These are phyloP conservation scores for Opisthocomus hoazin DNA, from an alignment of 2,113 vertebrate genomes.

Conservation along the genomic window DNA sequence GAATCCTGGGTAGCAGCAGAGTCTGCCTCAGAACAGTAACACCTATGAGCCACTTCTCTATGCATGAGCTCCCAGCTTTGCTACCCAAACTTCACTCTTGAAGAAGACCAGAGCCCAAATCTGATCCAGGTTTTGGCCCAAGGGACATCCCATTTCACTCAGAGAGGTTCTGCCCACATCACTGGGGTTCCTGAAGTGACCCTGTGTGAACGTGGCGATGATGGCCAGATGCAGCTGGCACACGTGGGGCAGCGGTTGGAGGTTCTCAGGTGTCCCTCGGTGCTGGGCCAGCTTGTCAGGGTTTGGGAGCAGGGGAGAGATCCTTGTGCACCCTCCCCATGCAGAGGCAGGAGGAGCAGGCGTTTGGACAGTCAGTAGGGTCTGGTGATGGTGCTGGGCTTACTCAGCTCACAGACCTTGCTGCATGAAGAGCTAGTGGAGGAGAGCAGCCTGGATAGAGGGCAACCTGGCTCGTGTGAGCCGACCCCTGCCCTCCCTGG, in stretches of 20 bases:
- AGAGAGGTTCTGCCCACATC: not conserved
- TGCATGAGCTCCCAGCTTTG: not conserved
- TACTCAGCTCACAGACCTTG: not conserved
- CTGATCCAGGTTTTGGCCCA: not conserved
- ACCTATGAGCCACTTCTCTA: not conserved
- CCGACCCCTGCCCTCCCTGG: not conserved
- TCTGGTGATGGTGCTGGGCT: not conserved
- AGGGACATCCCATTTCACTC: not conserved
- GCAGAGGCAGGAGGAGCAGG: not conserved
- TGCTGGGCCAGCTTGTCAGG: rapidly evolving
- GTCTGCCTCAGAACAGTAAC: not conserved
- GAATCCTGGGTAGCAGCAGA: not conserved
- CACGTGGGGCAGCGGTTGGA: rapidly evolving
- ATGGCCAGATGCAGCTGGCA: not conserved
- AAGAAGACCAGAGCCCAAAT: not conserved
- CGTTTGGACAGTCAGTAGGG: not conserved
- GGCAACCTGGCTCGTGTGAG: not conserved
- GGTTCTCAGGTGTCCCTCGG: not conserved
- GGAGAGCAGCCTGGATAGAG: not conserved
- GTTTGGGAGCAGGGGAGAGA: not conserved
- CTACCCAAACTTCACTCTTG: not conserved
- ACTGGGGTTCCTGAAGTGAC: rapidly evolving
- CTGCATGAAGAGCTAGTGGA: not conserved
- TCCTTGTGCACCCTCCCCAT: not conserved
- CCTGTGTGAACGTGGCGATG: not conserved